Evolutionary conservation across 2,888 invertebrate genomes (phyloP).

Genomic region (Eupithecia vulgata): DNA sequence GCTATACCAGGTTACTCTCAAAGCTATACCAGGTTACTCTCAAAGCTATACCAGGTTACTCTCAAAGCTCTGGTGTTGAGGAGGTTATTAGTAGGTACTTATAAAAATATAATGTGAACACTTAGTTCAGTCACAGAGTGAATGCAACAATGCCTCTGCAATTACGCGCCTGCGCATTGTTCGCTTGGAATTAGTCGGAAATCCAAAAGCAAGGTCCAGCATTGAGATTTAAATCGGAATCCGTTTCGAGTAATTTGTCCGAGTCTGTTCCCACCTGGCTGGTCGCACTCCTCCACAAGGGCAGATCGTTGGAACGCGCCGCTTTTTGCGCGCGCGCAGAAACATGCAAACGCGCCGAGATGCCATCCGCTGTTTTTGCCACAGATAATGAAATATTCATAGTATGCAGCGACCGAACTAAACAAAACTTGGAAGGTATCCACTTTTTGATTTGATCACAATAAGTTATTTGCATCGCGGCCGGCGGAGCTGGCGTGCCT

Average conservation of each 20-base stretch:
- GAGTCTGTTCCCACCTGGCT: constrained; percentile 34
- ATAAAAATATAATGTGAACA: not conserved
- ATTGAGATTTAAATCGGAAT: constrained; percentile 29
- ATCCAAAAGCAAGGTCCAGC: constrained; percentile 26
- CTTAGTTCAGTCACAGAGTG: not conserved
- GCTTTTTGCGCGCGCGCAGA: constrained; percentile 57
- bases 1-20: not conserved
- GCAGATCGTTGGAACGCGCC: constrained; percentile 58
- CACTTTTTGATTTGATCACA: constrained; percentile 48
- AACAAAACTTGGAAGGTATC: constrained; percentile 44
- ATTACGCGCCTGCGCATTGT: constrained; percentile 25
- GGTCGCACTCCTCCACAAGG: constrained; percentile 49
- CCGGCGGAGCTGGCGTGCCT: constrained; percentile 27
- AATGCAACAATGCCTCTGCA: constrained; percentile 17
- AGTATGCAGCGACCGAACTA: constrained; percentile 50
- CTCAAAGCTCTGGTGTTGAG: not conserved
- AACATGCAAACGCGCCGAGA: constrained; percentile 55
- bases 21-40: not conserved
- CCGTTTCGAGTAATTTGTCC: constrained; percentile 28
- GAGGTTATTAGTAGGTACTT: not conserved
- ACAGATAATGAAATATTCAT: constrained; percentile 73
- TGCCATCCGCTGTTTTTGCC: constrained; percentile 58
- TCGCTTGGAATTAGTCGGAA: constrained; percentile 9
- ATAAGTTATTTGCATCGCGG: constrained; percentile 46
- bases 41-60: not conserved